A percentile compares a stretch with the other conserved stretches of the same genome.
Evolutionary conservation across 2,888 invertebrate genomes (phyloP).

Genomic region (Agriopis aurantiaria): DNA sequence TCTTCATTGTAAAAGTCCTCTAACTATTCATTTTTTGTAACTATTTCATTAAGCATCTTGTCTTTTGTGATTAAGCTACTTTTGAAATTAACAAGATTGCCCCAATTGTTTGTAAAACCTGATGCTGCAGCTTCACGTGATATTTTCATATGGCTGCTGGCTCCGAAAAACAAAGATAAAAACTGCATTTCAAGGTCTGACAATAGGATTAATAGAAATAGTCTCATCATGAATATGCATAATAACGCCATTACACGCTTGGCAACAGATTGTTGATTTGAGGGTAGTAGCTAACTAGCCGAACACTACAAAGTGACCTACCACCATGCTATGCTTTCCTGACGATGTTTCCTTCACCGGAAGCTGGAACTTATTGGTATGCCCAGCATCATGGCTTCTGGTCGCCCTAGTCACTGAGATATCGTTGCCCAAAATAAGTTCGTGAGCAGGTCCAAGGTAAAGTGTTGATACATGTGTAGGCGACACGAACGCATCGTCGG

Average conservation of each 20-base stretch:
- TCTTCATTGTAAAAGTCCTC: conserved; percentile 11
- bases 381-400: neutral
- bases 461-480: conserved; percentile 57
- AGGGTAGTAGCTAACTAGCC: neutral
- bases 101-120: neutral
- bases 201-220: neutral
- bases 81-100: neutral
- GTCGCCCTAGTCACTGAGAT: neutral
- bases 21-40: conserved; percentile 5
- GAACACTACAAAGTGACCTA: neutral
- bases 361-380: neutral
- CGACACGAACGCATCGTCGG: conserved; percentile 83
- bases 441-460: neutral
- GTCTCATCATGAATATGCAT: neutral
- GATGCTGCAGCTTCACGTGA: no score
- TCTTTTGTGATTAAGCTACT: conserved; percentile 4
- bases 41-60: neutral
- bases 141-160: no score
- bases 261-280: neutral
- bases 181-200: neutral
- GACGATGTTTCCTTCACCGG: neutral
- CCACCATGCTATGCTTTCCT: neutral
- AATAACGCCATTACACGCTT: neutral
- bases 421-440: neutral
- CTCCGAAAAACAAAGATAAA: neutral